Conservation (phyloP, 2,797 vertebrate genomes). For the Cynopterus sphinx region DNA sequence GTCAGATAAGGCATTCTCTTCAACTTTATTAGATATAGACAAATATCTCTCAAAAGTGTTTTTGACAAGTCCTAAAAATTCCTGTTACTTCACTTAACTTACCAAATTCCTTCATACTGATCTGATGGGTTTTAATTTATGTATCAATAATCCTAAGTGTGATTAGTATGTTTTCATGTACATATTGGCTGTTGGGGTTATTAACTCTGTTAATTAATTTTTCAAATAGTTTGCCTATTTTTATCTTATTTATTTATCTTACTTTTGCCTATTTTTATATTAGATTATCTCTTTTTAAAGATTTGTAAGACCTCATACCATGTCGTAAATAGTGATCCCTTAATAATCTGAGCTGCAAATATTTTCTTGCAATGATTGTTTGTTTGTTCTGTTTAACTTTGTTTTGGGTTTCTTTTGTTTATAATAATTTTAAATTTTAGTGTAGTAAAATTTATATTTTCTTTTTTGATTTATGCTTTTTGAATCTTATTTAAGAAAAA, state of each 20-base stretch:
- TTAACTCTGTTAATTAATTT: background rate
- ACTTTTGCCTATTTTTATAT: background rate
- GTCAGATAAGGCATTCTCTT: background rate
- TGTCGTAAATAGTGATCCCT: background rate
- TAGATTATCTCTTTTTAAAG: background rate
- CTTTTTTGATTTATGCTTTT: background rate
- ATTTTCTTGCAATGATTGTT: background rate
- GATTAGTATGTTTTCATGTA: background rate
- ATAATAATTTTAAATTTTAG: constrained; percentile 9
- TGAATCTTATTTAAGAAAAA: background rate
- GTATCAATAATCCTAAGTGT: background rate
- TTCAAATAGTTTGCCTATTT: constrained; percentile 1
- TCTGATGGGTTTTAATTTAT: background rate
- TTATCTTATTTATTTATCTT: no score
- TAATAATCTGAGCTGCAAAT: background rate
- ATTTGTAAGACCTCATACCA: background rate
- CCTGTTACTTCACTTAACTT: background rate
- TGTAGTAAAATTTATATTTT: background rate
- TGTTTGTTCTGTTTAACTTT: background rate
- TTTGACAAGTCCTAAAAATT: background rate
- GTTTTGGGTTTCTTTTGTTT: background rate
- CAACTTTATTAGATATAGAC: background rate
- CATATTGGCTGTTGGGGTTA: background rate
- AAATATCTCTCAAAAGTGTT: background rate
- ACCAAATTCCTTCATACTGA: background rate